Evolutionary conservation across 1,140 invertebrate genomes (phyloP).

Genomic region (Atopsyche davidsoni): DNA sequence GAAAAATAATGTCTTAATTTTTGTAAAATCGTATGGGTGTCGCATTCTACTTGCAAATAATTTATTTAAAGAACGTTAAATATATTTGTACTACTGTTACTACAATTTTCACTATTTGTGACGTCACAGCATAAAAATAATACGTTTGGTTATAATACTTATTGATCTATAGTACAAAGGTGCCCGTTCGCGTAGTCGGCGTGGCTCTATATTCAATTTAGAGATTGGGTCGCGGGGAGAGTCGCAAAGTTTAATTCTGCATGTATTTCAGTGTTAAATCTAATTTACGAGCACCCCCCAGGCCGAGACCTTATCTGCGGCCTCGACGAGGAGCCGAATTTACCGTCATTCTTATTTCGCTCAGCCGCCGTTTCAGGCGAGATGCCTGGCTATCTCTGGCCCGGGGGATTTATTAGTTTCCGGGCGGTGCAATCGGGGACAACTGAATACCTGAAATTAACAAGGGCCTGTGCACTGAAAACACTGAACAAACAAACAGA

Average conservation of each 20-base stretch:
- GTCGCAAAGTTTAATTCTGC: constrained; percentile 24
- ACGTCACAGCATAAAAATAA: too few relatives aligned
- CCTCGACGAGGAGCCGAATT: constrained; percentile 27
- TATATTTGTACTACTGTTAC: too few relatives aligned
- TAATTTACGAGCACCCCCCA: constrained; percentile 24
- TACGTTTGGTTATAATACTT: too few relatives aligned
- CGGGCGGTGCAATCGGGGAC: neutral
- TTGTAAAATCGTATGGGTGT: too few relatives aligned
- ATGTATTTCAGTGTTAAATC: constrained; percentile 26
- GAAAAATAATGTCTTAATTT: too few relatives aligned
- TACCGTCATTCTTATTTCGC: constrained; percentile 27
- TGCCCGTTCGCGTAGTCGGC: constrained; percentile 2
- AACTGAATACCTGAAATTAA: neutral
- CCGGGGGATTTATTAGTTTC: neutral
- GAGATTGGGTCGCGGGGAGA: constrained; percentile 4
- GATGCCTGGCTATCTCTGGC: neutral
- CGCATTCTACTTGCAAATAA: too few relatives aligned
- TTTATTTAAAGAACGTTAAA: too few relatives aligned
- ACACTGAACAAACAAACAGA: too few relatives aligned
- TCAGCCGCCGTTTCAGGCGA: neutral
- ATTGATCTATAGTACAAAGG: too few relatives aligned
- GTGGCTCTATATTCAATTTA: constrained; percentile 21
- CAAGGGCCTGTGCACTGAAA: neutral
- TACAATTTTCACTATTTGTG: too few relatives aligned
- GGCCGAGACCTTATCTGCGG: constrained; percentile 19